phyloP scores from a whole-genome alignment of 1,140 invertebrate species.

The Brachionus calyciflorus region DNA sequence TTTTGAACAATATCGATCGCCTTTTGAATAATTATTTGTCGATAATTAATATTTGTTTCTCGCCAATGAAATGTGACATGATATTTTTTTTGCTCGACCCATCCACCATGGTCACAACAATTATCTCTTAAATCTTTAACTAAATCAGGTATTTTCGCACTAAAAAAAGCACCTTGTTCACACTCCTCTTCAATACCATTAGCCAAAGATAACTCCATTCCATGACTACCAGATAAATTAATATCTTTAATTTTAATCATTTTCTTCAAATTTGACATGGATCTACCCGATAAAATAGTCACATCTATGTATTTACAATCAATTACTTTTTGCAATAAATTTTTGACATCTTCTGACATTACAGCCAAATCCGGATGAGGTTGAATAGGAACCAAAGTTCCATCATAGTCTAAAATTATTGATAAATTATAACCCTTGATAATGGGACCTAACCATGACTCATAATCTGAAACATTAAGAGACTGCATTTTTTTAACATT shows the following conservation, averaged over 20 bases:
- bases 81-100: slow-evolving; percentile 86
- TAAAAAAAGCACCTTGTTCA: slow-evolving; percentile 55
- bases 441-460: slow-evolving; percentile 49
- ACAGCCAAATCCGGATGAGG: slow-evolving; percentile 82
- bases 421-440: slow-evolving; percentile 77
- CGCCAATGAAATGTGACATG: slow-evolving; percentile 82
- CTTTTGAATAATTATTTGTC: slow-evolving; percentile 65
- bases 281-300: slow-evolving; percentile 21
- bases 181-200: slow-evolving; percentile 80
- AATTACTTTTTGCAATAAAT: slow-evolving; percentile 26
- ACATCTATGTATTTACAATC: slow-evolving; percentile 26
- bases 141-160: slow-evolving; percentile 69
- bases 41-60: slow-evolving; percentile 62
- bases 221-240: slow-evolving; percentile 70
- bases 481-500: slow-evolving; percentile 48
- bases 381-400: slow-evolving; percentile 80
- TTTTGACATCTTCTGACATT: slow-evolving; percentile 73
- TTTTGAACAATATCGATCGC: slow-evolving; percentile 29
- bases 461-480: slow-evolving; percentile 15
- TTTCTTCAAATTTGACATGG: slow-evolving; percentile 35
- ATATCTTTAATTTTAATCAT: slow-evolving; percentile 7
- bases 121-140: slow-evolving; percentile 77
- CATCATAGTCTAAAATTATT: slow-evolving; percentile 82
- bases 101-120: slow-evolving; percentile 79
- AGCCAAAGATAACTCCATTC: slow-evolving; percentile 80